Conservation (phyloP, 2,113 vertebrate species). For the Vidua macroura region DNA sequence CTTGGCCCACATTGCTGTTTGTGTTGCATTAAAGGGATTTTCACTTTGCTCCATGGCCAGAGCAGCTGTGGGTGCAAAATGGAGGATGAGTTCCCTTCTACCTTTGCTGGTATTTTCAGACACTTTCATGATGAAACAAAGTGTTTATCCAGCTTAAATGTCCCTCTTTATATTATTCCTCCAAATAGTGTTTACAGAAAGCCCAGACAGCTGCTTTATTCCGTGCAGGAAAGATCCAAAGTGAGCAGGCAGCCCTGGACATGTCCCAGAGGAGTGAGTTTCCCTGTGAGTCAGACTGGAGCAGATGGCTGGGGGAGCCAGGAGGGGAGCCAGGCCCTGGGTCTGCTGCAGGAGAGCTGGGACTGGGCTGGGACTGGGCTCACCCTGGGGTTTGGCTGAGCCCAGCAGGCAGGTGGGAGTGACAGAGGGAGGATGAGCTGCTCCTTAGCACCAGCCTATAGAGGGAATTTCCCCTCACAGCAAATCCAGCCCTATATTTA, state of each 20-base stretch:
- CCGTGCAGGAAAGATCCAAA: neutral
- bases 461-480: neutral
- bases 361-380: neutral
- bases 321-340: neutral
- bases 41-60: neutral
- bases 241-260: neutral
- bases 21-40: constrained; percentile 28
- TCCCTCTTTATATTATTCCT: neutral
- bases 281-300: neutral
- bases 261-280: neutral
- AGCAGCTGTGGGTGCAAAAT: constrained; percentile 14
- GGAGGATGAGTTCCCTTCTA: neutral
- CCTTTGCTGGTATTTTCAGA: neutral
- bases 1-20: neutral
- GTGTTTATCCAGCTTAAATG: neutral
- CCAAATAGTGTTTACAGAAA: neutral
- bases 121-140: neutral
- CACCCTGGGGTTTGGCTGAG: neutral
- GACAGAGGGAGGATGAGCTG: neutral
- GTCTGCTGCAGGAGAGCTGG: neutral
- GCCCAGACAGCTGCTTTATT: neutral
- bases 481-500: neutral
- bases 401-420: neutral
- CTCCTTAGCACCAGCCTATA: neutral
- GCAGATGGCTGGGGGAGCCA: neutral